Evolutionary conservation across 2,113 vertebrate genomes (phyloP), one percentile per base, ranked within the genome.

Genomic region (Bubo blakistoni): DNA sequence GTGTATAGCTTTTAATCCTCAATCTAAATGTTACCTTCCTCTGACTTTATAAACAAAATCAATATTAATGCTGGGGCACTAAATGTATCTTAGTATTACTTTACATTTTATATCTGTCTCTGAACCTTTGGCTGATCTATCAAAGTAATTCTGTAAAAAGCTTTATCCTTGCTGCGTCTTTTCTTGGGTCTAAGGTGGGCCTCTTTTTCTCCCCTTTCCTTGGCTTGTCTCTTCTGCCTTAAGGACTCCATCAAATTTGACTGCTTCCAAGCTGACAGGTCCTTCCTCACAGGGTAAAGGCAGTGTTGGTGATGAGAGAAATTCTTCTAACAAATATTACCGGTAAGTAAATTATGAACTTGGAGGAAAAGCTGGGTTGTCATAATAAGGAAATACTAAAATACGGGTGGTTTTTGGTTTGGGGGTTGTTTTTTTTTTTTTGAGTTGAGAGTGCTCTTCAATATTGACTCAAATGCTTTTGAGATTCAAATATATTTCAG

Each of bases 321-420:
- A 98, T 97, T 90, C 98, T 95, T 96, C 98, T 98, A 98, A 98
- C 98, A 98, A 98, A 97, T 98, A 98, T 96, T 98, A 97, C 79
- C 98, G 98, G 98, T 98, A 96, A 98, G 98, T 98, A 81, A 87
- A 83, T 69, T 79, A n/a, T 94, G 67, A 58, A 46, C 66, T 67
- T 77, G 38, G 46, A 94, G n/a, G 92, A 93, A 66, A 86, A 86
- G 65, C 69, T 73, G 71, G 52, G 47, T 74, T 2, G 0, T 42
- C 65, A 14, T 66, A 12, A 0, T 46, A 12, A 6, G 38, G 70
- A 96, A 85, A 83, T 58, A 22, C 8, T 25, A 4, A 36, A 67
- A 22, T 26, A 63, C 24, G 11, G 30, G 54, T 29, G 55, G 26
- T 27, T 47, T 47, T 87, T 73, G 19, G 7, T 13, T 36, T 57